These are phyloP conservation scores for Oedothorax gibbosus DNA, from an alignment of 1,140 invertebrate genomes.

Conservation along the genomic window DNA sequence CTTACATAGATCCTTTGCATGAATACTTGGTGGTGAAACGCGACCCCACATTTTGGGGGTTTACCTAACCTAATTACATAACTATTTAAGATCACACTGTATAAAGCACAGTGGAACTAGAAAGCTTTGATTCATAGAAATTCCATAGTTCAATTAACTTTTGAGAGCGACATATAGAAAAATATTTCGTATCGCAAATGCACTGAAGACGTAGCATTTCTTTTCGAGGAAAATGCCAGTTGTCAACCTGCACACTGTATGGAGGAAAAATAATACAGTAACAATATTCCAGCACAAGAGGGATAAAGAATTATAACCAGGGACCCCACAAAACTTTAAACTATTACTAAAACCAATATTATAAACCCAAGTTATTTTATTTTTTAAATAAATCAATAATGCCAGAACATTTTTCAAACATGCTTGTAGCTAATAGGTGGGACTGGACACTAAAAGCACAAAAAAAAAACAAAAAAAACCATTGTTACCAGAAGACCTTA, in stretches of 20 bases:
- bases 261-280: slow-evolving; percentile 58
- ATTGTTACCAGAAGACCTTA: too few species aligned
- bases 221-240: slow-evolving; percentile 46
- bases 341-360: too few species aligned
- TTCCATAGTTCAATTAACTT: slow-evolving; percentile 48
- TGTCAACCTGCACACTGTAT: slow-evolving; percentile 47
- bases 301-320: slow-evolving; percentile 13
- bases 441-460: too few species aligned
- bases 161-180: slow-evolving; percentile 16
- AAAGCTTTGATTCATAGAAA: slow-evolving; percentile 1
- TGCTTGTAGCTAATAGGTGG: too few species aligned
- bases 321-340: too few species aligned
- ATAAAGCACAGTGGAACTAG: slow-evolving; percentile 27
- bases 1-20: slow-evolving; percentile 53
- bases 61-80: slow-evolving; percentile 56
- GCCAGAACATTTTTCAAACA: too few species aligned
- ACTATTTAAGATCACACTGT: slow-evolving; percentile 47
- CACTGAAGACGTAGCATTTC: slow-evolving; percentile 35
- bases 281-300: slow-evolving; percentile 54
- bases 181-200: slow-evolving; percentile 46
- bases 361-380: too few species aligned
- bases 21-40: slow-evolving; percentile 30
- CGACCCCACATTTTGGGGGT: slow-evolving; percentile 57
- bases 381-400: too few species aligned
- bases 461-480: too few species aligned